Evolutionary conservation across 1,140 invertebrate species (phyloP).

Genomic region (Hetaerina americana): DNA sequence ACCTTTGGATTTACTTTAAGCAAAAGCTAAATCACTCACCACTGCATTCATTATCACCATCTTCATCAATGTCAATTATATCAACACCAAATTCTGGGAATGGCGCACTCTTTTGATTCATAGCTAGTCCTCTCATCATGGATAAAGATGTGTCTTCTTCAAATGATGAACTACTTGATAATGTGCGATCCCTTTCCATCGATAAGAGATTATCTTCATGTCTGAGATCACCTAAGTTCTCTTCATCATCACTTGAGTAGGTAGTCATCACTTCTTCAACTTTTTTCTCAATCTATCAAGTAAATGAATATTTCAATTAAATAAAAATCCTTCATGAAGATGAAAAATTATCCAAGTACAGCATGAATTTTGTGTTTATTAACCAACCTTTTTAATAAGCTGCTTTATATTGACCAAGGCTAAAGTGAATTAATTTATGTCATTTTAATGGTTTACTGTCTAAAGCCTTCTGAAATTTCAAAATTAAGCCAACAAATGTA

Average conservation of each 20-base stretch:
- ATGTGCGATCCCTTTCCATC: background rate
- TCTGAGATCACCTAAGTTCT: conserved; percentile 9
- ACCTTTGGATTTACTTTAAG: too few species aligned
- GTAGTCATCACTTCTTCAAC: conserved; percentile 35
- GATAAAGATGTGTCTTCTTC: background rate
- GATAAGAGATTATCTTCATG: conserved; percentile 20
- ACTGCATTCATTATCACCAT: background rate
- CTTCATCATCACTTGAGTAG: conserved; percentile 27
- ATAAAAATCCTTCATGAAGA: too few species aligned
- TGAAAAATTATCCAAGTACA: too few species aligned
- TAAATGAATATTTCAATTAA: too few species aligned
- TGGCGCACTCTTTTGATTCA: conserved; percentile 33
- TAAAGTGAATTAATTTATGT: too few species aligned
- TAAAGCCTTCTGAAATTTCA: too few species aligned
- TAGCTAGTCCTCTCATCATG: background rate
- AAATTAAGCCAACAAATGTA: too few species aligned
- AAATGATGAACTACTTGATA: background rate
- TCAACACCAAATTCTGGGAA: conserved; percentile 59
- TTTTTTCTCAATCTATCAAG: conserved; percentile 37
- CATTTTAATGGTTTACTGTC: too few species aligned
- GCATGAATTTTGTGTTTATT: too few species aligned
- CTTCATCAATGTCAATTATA: conserved; percentile 40
- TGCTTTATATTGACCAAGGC: too few species aligned
- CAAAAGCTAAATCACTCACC: background rate
- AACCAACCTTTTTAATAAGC: too few species aligned